Evolutionary conservation across 2,113 vertebrate species (phyloP).

Genomic region (Pongo pygmaeus): DNA sequence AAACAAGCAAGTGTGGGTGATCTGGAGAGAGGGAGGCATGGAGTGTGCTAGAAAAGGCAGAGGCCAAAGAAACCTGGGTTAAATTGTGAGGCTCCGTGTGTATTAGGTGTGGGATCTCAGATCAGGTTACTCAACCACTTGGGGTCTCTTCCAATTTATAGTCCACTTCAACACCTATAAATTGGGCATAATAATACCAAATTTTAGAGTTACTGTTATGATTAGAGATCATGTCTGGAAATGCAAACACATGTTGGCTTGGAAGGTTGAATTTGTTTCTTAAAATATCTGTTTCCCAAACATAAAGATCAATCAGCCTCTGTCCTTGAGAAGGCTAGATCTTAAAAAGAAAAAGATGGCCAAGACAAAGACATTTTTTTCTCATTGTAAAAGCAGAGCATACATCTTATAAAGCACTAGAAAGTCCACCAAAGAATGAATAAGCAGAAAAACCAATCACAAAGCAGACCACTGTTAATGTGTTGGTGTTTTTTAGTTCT

Average conservation of each 20-base stretch:
- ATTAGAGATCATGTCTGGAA: not conserved
- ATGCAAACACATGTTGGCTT: not conserved
- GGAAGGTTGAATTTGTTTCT: not conserved
- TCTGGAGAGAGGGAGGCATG: not conserved
- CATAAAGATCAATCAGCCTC: not conserved
- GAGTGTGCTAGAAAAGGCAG: not conserved
- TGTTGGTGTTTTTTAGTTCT: not conserved
- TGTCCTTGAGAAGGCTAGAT: not conserved
- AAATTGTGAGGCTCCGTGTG: too few relatives aligned
- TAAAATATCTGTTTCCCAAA: not conserved
- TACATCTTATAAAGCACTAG: not conserved
- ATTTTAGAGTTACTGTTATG: not conserved
- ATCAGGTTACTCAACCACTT: not conserved
- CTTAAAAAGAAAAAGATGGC: not conserved
- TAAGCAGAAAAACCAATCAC: not conserved
- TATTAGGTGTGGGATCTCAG: not conserved
- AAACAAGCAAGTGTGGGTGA: too few relatives aligned
- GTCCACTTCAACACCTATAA: not conserved
- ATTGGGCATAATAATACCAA: fast-evolving
- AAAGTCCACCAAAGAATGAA: not conserved
- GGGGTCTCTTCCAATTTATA: not conserved
- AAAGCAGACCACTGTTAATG: not conserved
- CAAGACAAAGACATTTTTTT: not conserved
- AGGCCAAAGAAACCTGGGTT: not conserved
- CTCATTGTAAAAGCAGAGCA: not conserved